Base-by-base conservation (phyloP, 2,113 vertebrate species). In the Cottus gobio region DNA sequence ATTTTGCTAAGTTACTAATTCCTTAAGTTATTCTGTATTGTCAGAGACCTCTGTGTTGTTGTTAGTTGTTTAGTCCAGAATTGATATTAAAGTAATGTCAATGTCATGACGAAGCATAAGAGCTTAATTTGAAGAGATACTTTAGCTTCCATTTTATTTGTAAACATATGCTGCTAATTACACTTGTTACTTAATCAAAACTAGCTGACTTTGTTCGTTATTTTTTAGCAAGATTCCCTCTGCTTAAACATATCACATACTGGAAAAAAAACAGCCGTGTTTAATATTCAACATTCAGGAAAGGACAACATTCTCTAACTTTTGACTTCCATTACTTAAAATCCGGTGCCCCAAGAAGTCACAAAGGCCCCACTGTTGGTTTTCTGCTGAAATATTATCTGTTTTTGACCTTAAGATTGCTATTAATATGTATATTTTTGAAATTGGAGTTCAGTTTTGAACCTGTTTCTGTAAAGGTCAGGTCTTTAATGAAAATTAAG, bases 381-480 rank as follows among this genome's bases (percentile, higher is more conserved):
- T 82, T 82, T 80, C 64, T 31, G 54, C 67, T 36, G 24, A 77
- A 75, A 31, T 66, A 79, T 91, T 69, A 85, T 84, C 76, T 46
- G 12, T 66, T 82, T 81, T 79, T 93, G 87, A 91, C 88, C 90
- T 91, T 90, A 91, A 82, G 72, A 86, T 85, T 89, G 39, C 44
- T 85, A 87, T 87, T 87, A 93, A 86, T 87, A 85, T 91, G 91
- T 83, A 87, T 85, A 79, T 90, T 90, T 90, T 88, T 70, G 46
- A 80, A 87, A 86, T 30, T 87, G 48, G 75, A 85, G 79, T 86
- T 86, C 31, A 75, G 36, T 75, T 88, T 85, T 70, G 46, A 87
- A 84, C 54, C 66, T 3, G 44, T 84, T 83, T 80, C 67, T 28
- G 48, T 76, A 90, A 92, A 91, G 90, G 90, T 91, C 92, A 88